Evolutionary conservation across 2,888 invertebrate genomes (phyloP).

Genomic region (Hipparchia sbordonii): DNA sequence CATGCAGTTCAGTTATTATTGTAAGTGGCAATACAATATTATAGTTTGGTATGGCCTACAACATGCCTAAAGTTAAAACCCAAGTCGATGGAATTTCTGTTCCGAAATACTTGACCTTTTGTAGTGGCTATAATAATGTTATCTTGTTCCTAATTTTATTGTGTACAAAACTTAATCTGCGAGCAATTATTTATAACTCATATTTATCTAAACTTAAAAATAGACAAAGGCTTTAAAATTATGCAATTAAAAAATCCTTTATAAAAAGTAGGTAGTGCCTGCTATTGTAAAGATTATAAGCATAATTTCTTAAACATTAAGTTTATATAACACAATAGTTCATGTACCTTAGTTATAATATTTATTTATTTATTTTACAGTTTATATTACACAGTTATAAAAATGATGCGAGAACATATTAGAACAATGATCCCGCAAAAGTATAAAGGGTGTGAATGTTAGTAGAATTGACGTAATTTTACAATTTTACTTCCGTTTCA

Average conservation of each 20-base stretch:
- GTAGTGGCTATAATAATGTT: conserved; percentile 12
- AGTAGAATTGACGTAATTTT: too few relatives aligned
- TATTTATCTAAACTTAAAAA: background rate
- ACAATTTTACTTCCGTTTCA: too few relatives aligned
- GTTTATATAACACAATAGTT: too few relatives aligned
- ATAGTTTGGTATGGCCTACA: conserved; percentile 5
- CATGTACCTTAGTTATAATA: too few relatives aligned
- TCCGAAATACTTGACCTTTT: conserved; percentile 27
- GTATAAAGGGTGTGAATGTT: too few relatives aligned
- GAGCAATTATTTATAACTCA: background rate
- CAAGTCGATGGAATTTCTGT: conserved; percentile 22
- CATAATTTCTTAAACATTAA: too few relatives aligned
- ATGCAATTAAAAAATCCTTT: background rate
- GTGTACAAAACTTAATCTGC: conserved; percentile 10
- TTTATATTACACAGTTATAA: background rate
- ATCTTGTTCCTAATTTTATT: conserved; percentile 19
- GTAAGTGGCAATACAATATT: background rate
- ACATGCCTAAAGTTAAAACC: conserved; percentile 10
- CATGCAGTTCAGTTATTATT: background rate
- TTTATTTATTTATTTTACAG: too few relatives aligned
- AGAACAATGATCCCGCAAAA: too few relatives aligned
- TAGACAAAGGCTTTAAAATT: conserved; percentile 10
- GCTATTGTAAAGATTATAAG: too few relatives aligned
- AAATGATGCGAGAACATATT: too few relatives aligned
- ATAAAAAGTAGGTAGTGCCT: background rate